Conservation (phyloP, 2,888 invertebrate species). For the Onthophagus sagittarius region DNA sequence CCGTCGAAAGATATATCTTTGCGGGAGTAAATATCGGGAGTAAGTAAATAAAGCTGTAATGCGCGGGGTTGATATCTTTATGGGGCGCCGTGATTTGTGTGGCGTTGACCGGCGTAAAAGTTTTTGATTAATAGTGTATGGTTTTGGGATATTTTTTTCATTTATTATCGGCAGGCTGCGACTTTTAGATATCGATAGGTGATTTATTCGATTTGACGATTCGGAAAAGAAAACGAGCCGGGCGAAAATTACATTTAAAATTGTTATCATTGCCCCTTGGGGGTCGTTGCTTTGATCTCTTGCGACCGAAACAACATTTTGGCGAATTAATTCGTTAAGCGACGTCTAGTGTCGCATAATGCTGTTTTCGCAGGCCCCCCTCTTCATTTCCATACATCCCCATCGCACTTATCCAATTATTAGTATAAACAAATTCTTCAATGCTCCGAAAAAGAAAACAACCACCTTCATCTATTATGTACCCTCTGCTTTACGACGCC, state of each 20-base stretch:
- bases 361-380: slow-evolving; percentile 44
- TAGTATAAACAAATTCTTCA: slow-evolving; percentile 13
- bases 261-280: slow-evolving; percentile 36
- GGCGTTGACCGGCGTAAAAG: not conserved
- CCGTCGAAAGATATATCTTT: not conserved
- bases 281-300: slow-evolving; percentile 38
- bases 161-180: slow-evolving; percentile 3
- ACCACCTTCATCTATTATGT: slow-evolving; percentile 8
- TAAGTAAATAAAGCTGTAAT: slow-evolving; percentile 10
- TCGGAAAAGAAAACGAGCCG: slow-evolving; percentile 46
- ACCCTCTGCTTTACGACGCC: slow-evolving; percentile 1
- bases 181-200: not conserved
- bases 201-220: slow-evolving; percentile 39
- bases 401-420: slow-evolving; percentile 39
- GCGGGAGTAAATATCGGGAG: slow-evolving; percentile 10
- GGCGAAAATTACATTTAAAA: slow-evolving; percentile 46
- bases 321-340: slow-evolving; percentile 49
- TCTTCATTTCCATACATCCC: slow-evolving; percentile 45
- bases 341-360: slow-evolving; percentile 43
- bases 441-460: slow-evolving; percentile 2
- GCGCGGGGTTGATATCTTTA: not conserved
- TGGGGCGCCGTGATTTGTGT: not conserved
- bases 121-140: slow-evolving; percentile 12
- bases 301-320: slow-evolving; percentile 46
- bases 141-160: not conserved